Evolutionary conservation across 2,797 vertebrate genomes (phyloP), one percentile per base, ranked within the genome.

Genomic region (Rhynchonycteris naso): DNA sequence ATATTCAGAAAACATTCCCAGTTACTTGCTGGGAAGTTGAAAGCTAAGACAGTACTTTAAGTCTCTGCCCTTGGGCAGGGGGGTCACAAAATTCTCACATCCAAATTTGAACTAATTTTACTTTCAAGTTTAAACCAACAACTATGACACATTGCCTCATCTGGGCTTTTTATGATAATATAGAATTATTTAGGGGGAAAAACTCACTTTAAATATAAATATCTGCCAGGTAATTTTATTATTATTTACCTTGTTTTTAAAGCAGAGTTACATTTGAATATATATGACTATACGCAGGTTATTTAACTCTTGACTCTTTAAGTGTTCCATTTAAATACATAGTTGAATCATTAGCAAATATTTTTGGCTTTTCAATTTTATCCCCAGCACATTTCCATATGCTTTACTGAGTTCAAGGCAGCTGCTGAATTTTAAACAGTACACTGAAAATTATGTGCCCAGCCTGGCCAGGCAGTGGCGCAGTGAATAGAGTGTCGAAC

Each of bases 271-370:
- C 9, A 88, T 69, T 88, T 93, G 19, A 68, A 90, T 83, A 82
- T 81, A 63, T 81, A 66, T 88, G 66, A 82, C 74, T 87, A n/a
- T 68, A 38, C 69, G 3, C 12, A 89, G 30, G 22, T 78, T 95
- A 76, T 71, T 84, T 93, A 91, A 85, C 21, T 81, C 33, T 92
- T 92, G 75, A 93, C 47, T 75, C 26, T 38, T 94, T 69, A 92
- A 83, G 14, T 75, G 22, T 59, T 58, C 18, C 35, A 30, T 38
- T 76, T 63, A 85, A 79, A 35, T 74, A 52, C 30, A 74, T 52
- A 50, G 26, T 93, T 63, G 21, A 90, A 84, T 75, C 43, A 75
- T 75, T 84, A 66, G 47, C 59, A 84, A 71, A 52, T 35, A 71
- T 87, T 85, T 94, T 76, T 76, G 56, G 18, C 19, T 58, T 93